Evolutionary conservation across 2,113 vertebrate species (phyloP), one percentile per base, ranked within the genome.

Genomic region (Atractosteus spatula): DNA sequence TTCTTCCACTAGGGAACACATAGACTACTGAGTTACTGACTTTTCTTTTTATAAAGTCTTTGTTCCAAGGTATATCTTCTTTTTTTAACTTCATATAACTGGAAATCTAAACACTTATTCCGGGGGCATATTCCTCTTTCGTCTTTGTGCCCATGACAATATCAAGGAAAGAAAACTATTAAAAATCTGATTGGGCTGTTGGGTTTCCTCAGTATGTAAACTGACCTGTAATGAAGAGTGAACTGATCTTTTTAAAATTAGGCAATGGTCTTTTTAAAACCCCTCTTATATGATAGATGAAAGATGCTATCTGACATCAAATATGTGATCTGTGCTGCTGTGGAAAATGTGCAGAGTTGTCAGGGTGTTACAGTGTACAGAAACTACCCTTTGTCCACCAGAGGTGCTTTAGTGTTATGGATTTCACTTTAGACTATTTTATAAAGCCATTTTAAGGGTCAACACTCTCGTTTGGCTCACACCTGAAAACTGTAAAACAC

Each of bases 301-400:
- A 29, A 29, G 17, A 29, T 29, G 0, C 17, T 29, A 29, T 29
- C 17, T 29, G 17, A 29, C 17, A 29, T 29, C 17, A 29, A 29
- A 1, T 51, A 10, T 51, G 47, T 51, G 8, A 10, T 51, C 8
- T 7, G 17, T 43, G n/a, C 16, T 29, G 42, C 59, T 17, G 76
- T 71, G 70, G 47, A 72, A 74, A 72, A 64, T 70, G 74, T 44
- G 76, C 55, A 59, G 41, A 73, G 41, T 67, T 78, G 79, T 72
- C 79, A 78, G 57, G 72, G 67, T 78, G 77, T 74, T 74, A 76
- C 72, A 76, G 67, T 75, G 77, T 72, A 63, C 63, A 67, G 66
- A 69, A 78, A 57, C 61, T 76, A 69, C 73, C 72, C 70, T 79
- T 77, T 77, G 68, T 75, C 76, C 68, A 73, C 69, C 70, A 70